phyloP scores from a whole-genome alignment of 2,888 invertebrate species.

The Drosophila yooni region DNA sequence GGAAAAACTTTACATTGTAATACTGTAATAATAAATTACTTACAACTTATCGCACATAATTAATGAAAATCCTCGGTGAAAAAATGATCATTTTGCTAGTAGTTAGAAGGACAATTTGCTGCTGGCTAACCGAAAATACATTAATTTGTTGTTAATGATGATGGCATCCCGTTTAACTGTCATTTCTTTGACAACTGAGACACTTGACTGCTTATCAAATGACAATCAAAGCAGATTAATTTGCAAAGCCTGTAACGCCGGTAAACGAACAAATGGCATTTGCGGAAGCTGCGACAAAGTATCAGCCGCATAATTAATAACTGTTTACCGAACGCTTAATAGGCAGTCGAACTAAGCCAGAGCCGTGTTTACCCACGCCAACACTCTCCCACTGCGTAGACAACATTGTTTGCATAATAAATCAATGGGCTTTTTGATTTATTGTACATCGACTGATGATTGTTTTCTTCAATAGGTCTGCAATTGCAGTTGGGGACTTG shows the following conservation, averaged over 20 bases:
- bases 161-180: slow-evolving; percentile 37
- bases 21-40: neutral
- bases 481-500: slow-evolving; percentile 47
- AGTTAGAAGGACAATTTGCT: neutral
- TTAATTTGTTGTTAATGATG: slow-evolving; percentile 46
- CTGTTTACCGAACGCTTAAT: slow-evolving; percentile 74
- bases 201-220: slow-evolving; percentile 52
- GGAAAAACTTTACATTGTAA: neutral
- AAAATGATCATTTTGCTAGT: neutral
- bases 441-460: slow-evolving; percentile 50
- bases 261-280: slow-evolving; percentile 53
- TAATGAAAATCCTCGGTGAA: neutral
- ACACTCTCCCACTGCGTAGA: slow-evolving; percentile 7
- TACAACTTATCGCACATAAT: neutral
- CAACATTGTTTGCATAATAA: slow-evolving; percentile 71
- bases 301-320: slow-evolving; percentile 68
- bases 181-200: slow-evolving; percentile 58
- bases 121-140: slow-evolving; percentile 19
- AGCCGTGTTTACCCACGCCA: neutral
- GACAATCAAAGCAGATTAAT: slow-evolving; percentile 77
- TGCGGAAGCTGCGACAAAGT: slow-evolving; percentile 55
- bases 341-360: slow-evolving; percentile 52
- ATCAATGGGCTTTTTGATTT: slow-evolving; percentile 58
- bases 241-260: slow-evolving; percentile 49
- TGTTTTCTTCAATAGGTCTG: slow-evolving; percentile 68